Conservation (phyloP, 1,140 invertebrate genomes). For the Drosophila micromelanica region DNA sequence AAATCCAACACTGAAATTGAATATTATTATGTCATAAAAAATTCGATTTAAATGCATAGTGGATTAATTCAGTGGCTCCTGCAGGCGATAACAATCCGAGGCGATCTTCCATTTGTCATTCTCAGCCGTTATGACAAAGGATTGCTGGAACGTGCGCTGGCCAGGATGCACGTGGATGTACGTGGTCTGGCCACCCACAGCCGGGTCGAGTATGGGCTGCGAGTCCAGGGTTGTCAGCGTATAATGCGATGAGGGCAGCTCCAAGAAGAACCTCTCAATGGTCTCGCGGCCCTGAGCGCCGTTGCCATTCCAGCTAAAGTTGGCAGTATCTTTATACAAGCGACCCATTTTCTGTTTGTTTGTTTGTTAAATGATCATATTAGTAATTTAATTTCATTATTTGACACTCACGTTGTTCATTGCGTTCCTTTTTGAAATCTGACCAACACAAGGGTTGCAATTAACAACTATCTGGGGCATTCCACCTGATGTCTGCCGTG, state of each 20-base stretch:
- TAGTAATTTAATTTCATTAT: too few relatives aligned
- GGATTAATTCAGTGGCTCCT: too few relatives aligned
- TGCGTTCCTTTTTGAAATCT: too few relatives aligned
- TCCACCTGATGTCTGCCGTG: too few relatives aligned
- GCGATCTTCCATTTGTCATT: slow-evolving; percentile 95
- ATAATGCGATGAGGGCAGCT: slow-evolving; percentile 90
- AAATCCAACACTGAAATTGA: too few relatives aligned
- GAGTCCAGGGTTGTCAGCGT: slow-evolving; percentile 90
- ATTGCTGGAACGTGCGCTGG: slow-evolving; percentile 91
- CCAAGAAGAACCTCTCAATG: slow-evolving; percentile 92
- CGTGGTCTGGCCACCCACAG: slow-evolving; percentile 88
- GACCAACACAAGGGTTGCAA: too few relatives aligned
- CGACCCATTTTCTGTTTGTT: slow-evolving; percentile 90
- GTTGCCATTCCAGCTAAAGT: slow-evolving; percentile 95
- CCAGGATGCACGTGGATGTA: slow-evolving; percentile 91
- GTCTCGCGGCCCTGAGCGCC: slow-evolving; percentile 89
- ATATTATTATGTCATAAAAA: too few relatives aligned
- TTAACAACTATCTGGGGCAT: too few relatives aligned
- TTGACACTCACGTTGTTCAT: too few relatives aligned
- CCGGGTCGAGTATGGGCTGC: slow-evolving; percentile 90
- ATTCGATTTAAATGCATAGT: too few relatives aligned
- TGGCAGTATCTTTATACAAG: slow-evolving; percentile 91
- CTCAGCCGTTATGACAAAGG: slow-evolving; percentile 92
- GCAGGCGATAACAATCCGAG: slow-evolving; percentile 91
- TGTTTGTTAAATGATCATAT: too few relatives aligned